phyloP scores from a whole-genome alignment of 2,113 vertebrate genomes.

The Microcebus griseorufus region DNA sequence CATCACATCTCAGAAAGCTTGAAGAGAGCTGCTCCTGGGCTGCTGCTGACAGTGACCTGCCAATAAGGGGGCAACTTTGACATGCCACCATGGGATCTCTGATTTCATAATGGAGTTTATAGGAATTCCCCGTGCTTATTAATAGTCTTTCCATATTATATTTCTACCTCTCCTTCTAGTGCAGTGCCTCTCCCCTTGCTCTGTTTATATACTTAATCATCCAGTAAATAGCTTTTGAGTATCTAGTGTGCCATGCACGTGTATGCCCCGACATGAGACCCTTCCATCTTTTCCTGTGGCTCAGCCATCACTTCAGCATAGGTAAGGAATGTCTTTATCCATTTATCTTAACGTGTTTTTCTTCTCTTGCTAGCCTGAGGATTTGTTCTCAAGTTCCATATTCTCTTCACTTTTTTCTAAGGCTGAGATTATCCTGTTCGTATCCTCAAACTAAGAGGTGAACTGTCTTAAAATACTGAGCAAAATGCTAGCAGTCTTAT shows the following conservation, averaged over 20 bases:
- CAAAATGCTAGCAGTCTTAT: not conserved
- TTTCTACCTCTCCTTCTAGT: not conserved
- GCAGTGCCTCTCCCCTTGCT: not conserved
- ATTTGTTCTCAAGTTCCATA: not conserved
- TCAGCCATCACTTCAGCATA: slow-evolving; percentile 13
- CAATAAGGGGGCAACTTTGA: not conserved
- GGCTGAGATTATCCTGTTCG: not conserved
- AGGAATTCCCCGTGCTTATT: not conserved
- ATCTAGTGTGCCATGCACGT: not conserved
- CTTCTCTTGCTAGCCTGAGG: not conserved
- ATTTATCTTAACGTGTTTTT: not conserved
- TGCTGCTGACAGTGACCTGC: not conserved
- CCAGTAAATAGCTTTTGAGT: not conserved
- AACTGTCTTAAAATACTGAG: not conserved
- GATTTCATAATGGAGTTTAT: not conserved
- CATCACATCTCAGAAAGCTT: not conserved
- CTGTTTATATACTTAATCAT: not conserved
- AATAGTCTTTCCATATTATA: not conserved
- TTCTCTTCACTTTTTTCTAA: not conserved
- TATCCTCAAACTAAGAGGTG: not conserved
- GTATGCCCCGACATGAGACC: not conserved
- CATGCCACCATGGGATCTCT: not conserved
- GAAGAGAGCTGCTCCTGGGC: not conserved
- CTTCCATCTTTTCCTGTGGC: not conserved
- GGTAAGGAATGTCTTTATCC: not conserved